These are phyloP conservation scores for Listronotus oregonensis DNA, from an alignment of 1,140 invertebrate species.

Conservation along the genomic window DNA sequence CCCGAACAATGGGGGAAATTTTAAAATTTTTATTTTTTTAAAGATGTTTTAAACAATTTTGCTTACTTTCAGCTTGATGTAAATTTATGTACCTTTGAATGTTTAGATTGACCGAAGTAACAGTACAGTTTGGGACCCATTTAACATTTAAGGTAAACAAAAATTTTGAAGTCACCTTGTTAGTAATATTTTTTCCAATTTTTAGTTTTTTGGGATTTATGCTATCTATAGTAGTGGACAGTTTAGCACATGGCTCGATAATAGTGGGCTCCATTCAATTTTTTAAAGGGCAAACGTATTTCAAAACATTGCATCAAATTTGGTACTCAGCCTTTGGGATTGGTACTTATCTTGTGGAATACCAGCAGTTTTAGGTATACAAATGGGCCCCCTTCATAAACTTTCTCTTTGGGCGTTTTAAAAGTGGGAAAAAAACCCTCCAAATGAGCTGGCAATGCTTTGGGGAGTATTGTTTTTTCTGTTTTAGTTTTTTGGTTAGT, in stretches of 20 bases:
- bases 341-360: slow-evolving; percentile 80
- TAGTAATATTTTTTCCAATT: too few species aligned
- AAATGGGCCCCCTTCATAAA: slow-evolving; percentile 67
- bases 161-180: too few species aligned
- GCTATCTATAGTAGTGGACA: slow-evolving; percentile 70
- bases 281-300: slow-evolving; percentile 84
- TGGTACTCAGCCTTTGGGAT: slow-evolving; percentile 79
- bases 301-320: slow-evolving; percentile 74
- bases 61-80: too few species aligned
- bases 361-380: slow-evolving; percentile 72
- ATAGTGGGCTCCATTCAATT: slow-evolving; percentile 83
- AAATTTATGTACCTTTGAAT: too few species aligned
- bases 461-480: slow-evolving; percentile 63
- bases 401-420: slow-evolving; percentile 59
- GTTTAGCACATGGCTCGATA: slow-evolving; percentile 71
- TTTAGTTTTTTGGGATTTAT: slow-evolving; percentile 61
- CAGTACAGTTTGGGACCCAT: too few species aligned
- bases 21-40: too few species aligned
- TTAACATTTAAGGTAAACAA: too few species aligned
- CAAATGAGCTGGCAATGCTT: slow-evolving; percentile 60
- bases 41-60: too few species aligned
- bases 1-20: too few species aligned
- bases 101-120: too few species aligned
- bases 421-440: slow-evolving; percentile 53
- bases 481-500: slow-evolving; percentile 64